phyloP scores from a whole-genome alignment of 2,797 vertebrate genomes.

The Holocentrus rufus region DNA sequence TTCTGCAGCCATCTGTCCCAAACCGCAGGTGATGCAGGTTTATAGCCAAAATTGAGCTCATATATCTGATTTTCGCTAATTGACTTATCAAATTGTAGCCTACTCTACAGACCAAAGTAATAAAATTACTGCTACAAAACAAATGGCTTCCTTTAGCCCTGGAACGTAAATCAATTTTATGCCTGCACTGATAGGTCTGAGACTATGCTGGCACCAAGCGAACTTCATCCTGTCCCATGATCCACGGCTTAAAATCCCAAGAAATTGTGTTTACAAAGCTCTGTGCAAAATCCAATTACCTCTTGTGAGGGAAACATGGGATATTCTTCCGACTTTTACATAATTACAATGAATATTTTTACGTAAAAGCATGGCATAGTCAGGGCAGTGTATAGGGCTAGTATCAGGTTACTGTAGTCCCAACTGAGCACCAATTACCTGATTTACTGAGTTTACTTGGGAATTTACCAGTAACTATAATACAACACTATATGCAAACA shows the following conservation, averaged over 20 bases:
- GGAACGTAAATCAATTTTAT: neutral
- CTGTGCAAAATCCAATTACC: slow-evolving; percentile 9
- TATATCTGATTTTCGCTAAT: slow-evolving; percentile 31
- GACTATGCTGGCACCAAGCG: neutral
- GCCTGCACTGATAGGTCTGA: neutral
- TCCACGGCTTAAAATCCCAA: neutral
- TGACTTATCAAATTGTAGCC: slow-evolving; percentile 42
- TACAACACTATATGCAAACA: slow-evolving; percentile 74
- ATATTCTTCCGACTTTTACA: neutral
- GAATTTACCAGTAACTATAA: slow-evolving; percentile 33
- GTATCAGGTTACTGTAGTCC: slow-evolving; percentile 20
- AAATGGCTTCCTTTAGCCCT: no score
- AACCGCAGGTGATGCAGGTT: slow-evolving; percentile 63
- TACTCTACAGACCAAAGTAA: slow-evolving; percentile 1
- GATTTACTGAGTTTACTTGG: slow-evolving; percentile 30
- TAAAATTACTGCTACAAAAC: neutral
- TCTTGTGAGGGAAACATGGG: no score
- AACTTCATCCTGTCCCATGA: neutral
- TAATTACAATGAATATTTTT: neutral
- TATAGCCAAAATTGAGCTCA: slow-evolving; percentile 65
- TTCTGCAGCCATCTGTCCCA: slow-evolving; percentile 77
- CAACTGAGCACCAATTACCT: slow-evolving; percentile 15
- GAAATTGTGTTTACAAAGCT: neutral
- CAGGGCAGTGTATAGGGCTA: slow-evolving; percentile 4
- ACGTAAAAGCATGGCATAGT: slow-evolving; percentile 5